Conservation (phyloP, 2,797 vertebrate species). For the Bovichtus diacanthus region DNA sequence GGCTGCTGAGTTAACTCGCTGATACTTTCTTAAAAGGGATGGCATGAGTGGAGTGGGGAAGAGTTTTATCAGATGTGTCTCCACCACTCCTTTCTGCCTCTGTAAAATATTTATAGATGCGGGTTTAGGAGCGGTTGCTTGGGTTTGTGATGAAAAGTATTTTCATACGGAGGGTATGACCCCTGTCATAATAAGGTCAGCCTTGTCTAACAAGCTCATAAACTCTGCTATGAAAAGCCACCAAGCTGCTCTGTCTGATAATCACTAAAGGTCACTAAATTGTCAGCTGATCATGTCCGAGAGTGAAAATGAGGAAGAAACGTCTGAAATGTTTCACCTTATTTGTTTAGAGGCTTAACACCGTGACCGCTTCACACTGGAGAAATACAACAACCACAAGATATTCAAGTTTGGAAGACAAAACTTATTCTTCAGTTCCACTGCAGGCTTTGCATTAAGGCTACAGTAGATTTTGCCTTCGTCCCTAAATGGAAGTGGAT, state of each 20-base stretch:
- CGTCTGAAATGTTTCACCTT: constrained; percentile 36
- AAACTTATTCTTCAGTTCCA: constrained; percentile 18
- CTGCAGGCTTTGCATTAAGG: constrained; percentile 22
- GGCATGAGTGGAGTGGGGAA: constrained; percentile 38
- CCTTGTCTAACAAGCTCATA: constrained; percentile 57
- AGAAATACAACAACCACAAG: constrained; percentile 17
- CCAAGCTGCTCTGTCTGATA: constrained; percentile 13
- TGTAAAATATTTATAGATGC: constrained; percentile 72
- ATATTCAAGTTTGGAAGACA: constrained; percentile 44
- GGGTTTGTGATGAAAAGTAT: constrained; percentile 64
- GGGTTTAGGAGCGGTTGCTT: constrained; percentile 50
- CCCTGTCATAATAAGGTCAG: constrained; percentile 60
- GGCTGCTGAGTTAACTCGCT: constrained; percentile 36
- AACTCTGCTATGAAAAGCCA: constrained; percentile 50
- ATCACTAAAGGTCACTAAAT: constrained; percentile 40
- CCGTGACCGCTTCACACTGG: constrained; percentile 1
- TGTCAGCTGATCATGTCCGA: constrained; percentile 40
- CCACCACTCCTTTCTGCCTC: constrained; percentile 50
- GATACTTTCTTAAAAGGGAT: constrained; percentile 40
- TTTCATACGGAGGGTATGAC: constrained; percentile 58
- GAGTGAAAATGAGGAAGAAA: constrained; percentile 28
- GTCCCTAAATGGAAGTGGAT: constrained; percentile 12
- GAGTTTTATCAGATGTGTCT: constrained; percentile 57
- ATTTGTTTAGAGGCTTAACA: constrained; percentile 24
- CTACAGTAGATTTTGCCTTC: constrained; percentile 27